A percentile compares a stretch with the other conserved stretches of the same genome.
phyloP scores from a whole-genome alignment of 2,888 invertebrate genomes.

The Chrysolina oricalcia region DNA sequence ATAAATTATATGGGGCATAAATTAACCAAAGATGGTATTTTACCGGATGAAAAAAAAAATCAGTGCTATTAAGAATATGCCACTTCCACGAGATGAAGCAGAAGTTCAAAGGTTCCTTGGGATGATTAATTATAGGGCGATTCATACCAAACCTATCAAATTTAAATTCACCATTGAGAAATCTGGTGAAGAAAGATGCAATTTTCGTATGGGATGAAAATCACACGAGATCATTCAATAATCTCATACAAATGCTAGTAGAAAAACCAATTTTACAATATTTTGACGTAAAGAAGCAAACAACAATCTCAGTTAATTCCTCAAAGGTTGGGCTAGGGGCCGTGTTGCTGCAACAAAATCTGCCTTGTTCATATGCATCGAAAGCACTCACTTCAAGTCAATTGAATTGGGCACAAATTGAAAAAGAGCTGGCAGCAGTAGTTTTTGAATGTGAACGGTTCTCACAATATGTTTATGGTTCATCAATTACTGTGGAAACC shows the following conservation, averaged over 20 bases:
- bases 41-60: conserved; percentile 53
- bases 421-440: conserved; percentile 49
- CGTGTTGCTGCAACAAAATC: conserved; percentile 56
- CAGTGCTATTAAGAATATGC: conserved; percentile 49
- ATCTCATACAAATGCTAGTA: conserved; percentile 25
- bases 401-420: conserved; percentile 58
- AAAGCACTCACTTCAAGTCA: no score
- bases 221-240: no score
- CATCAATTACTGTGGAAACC: no score
- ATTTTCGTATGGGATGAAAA: no score
- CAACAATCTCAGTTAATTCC: conserved; percentile 51
- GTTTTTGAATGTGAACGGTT: no score
- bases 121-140: conserved; percentile 54
- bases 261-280: conserved; percentile 34
- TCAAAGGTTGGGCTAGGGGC: conserved; percentile 49
- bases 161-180: no score
- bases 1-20: conserved; percentile 55
- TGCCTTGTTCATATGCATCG: conserved; percentile 57
- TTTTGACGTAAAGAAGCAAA: conserved; percentile 27
- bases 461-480: no score
- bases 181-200: no score
- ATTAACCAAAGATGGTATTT: conserved; percentile 50
- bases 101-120: conserved; percentile 60
- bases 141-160: conserved; percentile 53
- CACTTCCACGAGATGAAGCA: conserved; percentile 55